A percentile compares a stretch with the other conserved stretches of the same genome.
phyloP scores from a whole-genome alignment of 2,113 vertebrate genomes.

The Corvus cornix region DNA sequence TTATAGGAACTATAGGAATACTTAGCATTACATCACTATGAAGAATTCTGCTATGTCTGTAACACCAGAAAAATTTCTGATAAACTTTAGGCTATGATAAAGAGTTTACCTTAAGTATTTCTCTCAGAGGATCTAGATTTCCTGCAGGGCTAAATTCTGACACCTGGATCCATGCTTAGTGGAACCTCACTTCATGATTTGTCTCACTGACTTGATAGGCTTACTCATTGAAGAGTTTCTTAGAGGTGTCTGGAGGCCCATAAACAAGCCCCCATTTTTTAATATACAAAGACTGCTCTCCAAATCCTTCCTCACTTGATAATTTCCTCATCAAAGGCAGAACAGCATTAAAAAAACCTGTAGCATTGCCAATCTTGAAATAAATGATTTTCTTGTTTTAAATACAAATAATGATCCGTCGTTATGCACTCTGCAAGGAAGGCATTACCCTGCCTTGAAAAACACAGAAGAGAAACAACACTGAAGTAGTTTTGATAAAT shows the following conservation, averaged over 20 bases:
- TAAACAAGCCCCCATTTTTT: background rate
- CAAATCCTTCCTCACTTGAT: background rate
- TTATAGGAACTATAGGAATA: background rate
- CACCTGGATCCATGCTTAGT: background rate
- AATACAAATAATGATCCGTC: background rate
- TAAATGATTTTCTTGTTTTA: background rate
- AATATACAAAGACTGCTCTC: background rate
- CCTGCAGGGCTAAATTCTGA: background rate
- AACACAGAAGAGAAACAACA: background rate
- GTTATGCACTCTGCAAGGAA: background rate
- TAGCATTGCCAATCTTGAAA: background rate
- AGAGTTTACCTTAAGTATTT: background rate
- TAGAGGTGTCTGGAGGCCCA: background rate
- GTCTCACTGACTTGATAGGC: background rate
- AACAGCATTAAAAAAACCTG: background rate
- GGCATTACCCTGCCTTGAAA: background rate
- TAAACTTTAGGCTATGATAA: background rate
- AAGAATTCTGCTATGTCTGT: background rate
- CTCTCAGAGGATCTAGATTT: background rate
- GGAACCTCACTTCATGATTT: background rate
- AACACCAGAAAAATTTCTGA: background rate
- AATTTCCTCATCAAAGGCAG: background rate
- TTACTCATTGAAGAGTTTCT: background rate
- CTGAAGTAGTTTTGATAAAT: conserved; percentile 14
- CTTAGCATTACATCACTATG: background rate